Evolutionary conservation across 2,888 invertebrate species (phyloP).

Genomic region (Ormyrus rosae): DNA sequence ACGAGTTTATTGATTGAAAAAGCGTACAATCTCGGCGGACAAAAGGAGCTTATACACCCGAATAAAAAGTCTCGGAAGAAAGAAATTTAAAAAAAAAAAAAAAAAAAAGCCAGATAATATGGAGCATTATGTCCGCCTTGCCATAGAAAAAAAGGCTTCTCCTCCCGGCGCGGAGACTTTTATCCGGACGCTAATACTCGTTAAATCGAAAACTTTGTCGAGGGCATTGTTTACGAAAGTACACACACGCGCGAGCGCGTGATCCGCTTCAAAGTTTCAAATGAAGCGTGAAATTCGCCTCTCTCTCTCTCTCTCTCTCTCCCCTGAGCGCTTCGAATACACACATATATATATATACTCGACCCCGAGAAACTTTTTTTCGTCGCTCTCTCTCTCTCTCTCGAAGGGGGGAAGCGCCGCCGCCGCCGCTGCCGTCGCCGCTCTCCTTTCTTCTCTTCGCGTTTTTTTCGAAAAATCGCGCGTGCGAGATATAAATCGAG

Average conservation of each 20-base stretch:
- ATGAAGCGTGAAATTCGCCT: conserved; percentile 69
- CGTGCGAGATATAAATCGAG: conserved; percentile 32
- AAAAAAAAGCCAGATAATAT: neutral
- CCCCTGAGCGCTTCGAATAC: neutral
- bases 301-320: neutral
- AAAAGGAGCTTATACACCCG: too few species aligned
- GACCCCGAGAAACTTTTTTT: conserved; percentile 16
- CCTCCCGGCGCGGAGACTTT: conserved; percentile 14
- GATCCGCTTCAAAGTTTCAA: conserved; percentile 67
- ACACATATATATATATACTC: neutral
- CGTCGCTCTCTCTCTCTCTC: neutral
- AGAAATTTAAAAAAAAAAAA: neutral
- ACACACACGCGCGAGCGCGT: conserved; percentile 57
- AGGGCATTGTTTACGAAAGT: conserved; percentile 53
- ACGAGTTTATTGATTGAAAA: too few species aligned
- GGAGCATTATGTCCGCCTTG: conserved; percentile 1
- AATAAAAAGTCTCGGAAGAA: too few species aligned
- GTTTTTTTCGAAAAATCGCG: neutral
- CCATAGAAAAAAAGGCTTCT: conserved; percentile 5
- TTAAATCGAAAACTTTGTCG: conserved; percentile 63
- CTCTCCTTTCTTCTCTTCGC: neutral
- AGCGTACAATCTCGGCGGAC: too few species aligned
- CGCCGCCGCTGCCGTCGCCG: neutral
- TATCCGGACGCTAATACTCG: conserved; percentile 53
- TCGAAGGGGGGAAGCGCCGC: too few species aligned